These are phyloP conservation scores for Orbicella faveolata DNA, from an alignment of 64 coral and sea anemone species.

Conservation along the genomic window DNA sequence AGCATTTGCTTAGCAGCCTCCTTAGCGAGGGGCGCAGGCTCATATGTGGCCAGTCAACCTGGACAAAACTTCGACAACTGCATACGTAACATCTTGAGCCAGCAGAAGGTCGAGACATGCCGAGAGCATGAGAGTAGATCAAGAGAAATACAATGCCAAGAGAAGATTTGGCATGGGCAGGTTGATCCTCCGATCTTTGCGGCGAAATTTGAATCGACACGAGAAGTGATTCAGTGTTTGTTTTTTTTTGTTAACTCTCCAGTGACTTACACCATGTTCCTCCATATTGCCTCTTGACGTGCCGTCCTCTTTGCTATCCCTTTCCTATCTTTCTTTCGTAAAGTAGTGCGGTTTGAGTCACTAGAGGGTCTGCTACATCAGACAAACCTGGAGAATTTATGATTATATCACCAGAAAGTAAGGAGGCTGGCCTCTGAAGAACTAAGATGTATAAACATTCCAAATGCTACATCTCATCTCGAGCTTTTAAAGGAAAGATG, in stretches of 20 bases:
- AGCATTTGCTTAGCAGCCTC: constrained; percentile 32
- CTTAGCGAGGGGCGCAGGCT: background rate
- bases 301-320: too few species aligned
- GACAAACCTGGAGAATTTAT: too few species aligned
- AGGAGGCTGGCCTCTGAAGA: constrained; percentile 19
- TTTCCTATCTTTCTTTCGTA: too few species aligned
- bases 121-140: constrained; percentile 4
- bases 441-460: background rate
- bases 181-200: background rate
- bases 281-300: too few species aligned
- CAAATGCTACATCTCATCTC: background rate
- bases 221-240: background rate
- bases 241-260: too few species aligned
- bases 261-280: background rate
- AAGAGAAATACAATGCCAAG: background rate
- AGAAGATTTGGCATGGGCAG: background rate
- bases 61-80: background rate
- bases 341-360: too few species aligned
- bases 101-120: background rate
- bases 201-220: background rate
- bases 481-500: background rate
- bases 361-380: too few species aligned
- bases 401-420: background rate
- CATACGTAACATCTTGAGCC: background rate
- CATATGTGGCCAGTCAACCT: background rate